Percentiles rank a stretch among this genome's conserved stretches.
phyloP scores from a whole-genome alignment of 2,888 invertebrate species.

The Rhaphigaster nebulosa region DNA sequence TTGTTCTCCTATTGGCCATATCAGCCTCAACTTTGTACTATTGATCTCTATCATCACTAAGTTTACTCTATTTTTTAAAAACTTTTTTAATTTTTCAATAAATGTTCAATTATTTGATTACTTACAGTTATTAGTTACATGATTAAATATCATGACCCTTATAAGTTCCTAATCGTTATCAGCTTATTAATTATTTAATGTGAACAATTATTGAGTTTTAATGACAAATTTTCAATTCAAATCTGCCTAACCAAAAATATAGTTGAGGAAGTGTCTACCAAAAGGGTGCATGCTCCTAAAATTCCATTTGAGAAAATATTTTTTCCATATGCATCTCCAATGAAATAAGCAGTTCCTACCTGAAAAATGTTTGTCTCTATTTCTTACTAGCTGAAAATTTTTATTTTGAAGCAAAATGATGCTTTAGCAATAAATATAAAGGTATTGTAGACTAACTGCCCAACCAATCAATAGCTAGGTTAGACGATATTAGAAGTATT shows the following conservation, averaged over 20 bases:
- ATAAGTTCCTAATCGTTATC: background rate
- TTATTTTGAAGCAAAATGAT: no score
- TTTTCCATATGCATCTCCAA: no score
- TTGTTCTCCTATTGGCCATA: background rate
- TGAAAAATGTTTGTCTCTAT: no score
- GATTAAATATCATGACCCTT: background rate
- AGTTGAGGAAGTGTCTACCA: no score
- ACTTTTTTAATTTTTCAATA: constrained; percentile 42
- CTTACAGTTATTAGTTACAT: background rate
- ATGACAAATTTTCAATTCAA: background rate
- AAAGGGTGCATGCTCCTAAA: no score
- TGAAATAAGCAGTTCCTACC: no score
- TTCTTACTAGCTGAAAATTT: no score
- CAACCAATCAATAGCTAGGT: no score
- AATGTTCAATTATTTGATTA: constrained; percentile 17
- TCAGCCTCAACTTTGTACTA: constrained; percentile 18
- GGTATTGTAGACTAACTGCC: no score
- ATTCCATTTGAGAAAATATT: no score
- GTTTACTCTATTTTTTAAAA: constrained; percentile 20
- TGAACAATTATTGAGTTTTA: background rate
- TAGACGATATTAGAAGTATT: no score
- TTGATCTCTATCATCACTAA: constrained; percentile 28
- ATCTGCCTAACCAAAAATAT: background rate
- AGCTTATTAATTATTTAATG: background rate
- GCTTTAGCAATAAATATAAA: no score